These are phyloP conservation scores for Stenoptilia bipunctidactyla DNA, from an alignment of 2,888 invertebrate species.

Conservation along the genomic window DNA sequence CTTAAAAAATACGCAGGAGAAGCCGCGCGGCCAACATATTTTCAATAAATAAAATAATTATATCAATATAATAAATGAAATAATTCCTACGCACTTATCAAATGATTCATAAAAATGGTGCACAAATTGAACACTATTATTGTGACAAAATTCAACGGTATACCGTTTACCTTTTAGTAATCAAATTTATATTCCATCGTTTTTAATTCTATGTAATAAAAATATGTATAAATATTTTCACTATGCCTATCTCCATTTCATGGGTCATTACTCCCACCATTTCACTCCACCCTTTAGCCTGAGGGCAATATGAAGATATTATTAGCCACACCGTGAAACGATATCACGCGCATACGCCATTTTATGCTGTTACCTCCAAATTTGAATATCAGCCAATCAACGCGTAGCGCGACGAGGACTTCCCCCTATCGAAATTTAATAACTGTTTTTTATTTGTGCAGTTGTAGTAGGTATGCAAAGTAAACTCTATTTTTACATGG, in stretches of 20 bases:
- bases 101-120: too few relatives aligned
- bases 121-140: too few relatives aligned
- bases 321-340: slow-evolving; percentile 57
- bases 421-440: slow-evolving; percentile 33
- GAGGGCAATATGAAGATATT: slow-evolving; percentile 53
- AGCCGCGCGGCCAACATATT: too few relatives aligned
- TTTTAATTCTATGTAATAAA: slow-evolving; percentile 4
- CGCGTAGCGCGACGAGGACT: slow-evolving; percentile 29
- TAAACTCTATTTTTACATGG: too few relatives aligned
- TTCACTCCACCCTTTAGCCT: slow-evolving; percentile 19
- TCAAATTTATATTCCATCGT: too few relatives aligned
- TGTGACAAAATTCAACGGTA: too few relatives aligned
- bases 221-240: slow-evolving; percentile 6
- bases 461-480: too few relatives aligned
- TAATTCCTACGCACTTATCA: too few relatives aligned
- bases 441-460: slow-evolving; percentile 27
- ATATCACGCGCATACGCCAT: slow-evolving; percentile 46
- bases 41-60: too few relatives aligned
- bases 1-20: too few relatives aligned
- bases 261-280: slow-evolving; percentile 31
- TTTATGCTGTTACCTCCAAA: slow-evolving; percentile 51
- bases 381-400: slow-evolving; percentile 69
- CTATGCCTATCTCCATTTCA: slow-evolving; percentile 34
- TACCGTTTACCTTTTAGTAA: too few relatives aligned
- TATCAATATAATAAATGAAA: too few relatives aligned